phyloP scores from a whole-genome alignment of 2,113 vertebrate species.

The Paramisgurnus dabryanus region DNA sequence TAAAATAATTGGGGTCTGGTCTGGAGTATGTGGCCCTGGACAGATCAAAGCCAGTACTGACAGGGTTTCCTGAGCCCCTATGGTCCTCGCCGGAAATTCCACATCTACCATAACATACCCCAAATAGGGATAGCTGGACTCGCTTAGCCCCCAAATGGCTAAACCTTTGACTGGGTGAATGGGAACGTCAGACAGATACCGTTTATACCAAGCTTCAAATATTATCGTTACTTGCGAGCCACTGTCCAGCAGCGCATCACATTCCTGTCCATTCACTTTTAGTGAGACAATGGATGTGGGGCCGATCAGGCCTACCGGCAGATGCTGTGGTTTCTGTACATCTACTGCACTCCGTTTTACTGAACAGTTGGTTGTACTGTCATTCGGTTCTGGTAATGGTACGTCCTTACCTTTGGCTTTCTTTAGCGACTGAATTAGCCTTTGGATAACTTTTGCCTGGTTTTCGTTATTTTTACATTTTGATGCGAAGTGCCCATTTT shows the following conservation, averaged over 20 bases:
- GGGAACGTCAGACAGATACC: not conserved
- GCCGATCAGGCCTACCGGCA: not conserved
- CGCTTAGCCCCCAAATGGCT: slow-evolving; percentile 47
- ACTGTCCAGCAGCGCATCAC: slow-evolving; percentile 11
- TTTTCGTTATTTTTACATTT: slow-evolving; percentile 7
- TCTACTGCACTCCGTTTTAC: slow-evolving; percentile 9
- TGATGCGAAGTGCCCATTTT: not conserved
- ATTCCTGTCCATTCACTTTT: not conserved
- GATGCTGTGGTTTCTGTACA: not conserved
- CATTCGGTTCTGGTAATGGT: not conserved
- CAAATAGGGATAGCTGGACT: slow-evolving; percentile 36
- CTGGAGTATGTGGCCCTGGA: slow-evolving; percentile 8
- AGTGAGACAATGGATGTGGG: not conserved
- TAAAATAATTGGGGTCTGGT: slow-evolving; percentile 19
- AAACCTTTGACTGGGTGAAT: slow-evolving; percentile 39
- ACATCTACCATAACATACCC: slow-evolving; percentile 18
- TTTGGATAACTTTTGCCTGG: not conserved
- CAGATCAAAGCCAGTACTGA: slow-evolving; percentile 21
- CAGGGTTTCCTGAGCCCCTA: slow-evolving; percentile 12
- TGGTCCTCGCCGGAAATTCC: not conserved
- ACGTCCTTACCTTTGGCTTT: not conserved
- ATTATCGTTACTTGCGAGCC: not conserved
- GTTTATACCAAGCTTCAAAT: too few species aligned
- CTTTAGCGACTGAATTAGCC: slow-evolving; percentile 8
- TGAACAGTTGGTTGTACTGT: not conserved